Evolutionary conservation across 2,797 vertebrate genomes (phyloP), one percentile per base, ranked within the genome.

Genomic region (Urosaurus nigricauda): DNA sequence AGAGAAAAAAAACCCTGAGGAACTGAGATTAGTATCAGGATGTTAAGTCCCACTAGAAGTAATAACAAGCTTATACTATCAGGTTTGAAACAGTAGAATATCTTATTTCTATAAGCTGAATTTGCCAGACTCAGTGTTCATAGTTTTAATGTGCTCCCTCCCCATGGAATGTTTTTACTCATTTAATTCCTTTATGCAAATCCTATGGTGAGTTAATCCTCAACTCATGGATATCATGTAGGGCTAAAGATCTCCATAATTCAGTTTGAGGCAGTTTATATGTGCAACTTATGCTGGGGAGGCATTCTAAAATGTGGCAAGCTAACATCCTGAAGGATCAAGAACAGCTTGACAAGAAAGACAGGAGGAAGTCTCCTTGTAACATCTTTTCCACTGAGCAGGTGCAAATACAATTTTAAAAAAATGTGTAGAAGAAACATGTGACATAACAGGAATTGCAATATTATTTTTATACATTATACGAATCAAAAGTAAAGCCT

Each of bases 161-260:
- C 90, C 93, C 90, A 11, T 70, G 8, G 11, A 32, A 70, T 70
- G 26, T 32, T 78, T 78, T 83, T 84, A 89, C 92, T 73, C 86
- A 40, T 87, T 94, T 94, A 79, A 86, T 78, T 0, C 0, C 79
- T 92, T 78, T 89, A 88, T 94, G 90, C 85, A 83, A 80, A 93
- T 94, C 93, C 85, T 88, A 86, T 71, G 17, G 51, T 81, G 88
- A 91, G 91, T 95, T 94, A 93, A 94, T 93, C 92, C 78, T 89
- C 73, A 37, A 74, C 80, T 92, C 90, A 3, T 92, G 92, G 88
- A 58, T 86, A 68, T 92, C 89, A 83, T 71, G 87, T 89, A 93
- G 90, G 84, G 65, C 60, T 92, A 92, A 91, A 84, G 68, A 87
- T 92, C 90, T 93, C 88, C 56, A 89, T 93, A 87, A 63, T n/a